Evolutionary conservation across 2,797 vertebrate species (phyloP), one percentile per base, ranked within the genome.

Genomic region (Labeo calbasu): DNA sequence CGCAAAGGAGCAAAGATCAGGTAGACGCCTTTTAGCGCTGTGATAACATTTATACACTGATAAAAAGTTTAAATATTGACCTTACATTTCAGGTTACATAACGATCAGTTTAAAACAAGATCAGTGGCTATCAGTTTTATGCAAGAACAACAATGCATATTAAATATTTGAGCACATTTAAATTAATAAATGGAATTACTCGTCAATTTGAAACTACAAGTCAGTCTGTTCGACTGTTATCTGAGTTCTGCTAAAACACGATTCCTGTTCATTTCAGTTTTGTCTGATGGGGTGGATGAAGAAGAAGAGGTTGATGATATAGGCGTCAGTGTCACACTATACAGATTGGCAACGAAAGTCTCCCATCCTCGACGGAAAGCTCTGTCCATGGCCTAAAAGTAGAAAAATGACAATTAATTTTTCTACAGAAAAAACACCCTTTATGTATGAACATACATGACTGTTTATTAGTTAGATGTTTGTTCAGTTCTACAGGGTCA

Each of bases 311-410:
- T 71, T 4, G 91, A 9, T 0, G 86, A 73, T 75, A 91, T 89
- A 0, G 94, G 91, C 0, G 90, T 88, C 77, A 96, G 91, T 0
- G 94, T 95, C 88, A 96, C 92, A 5, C 94, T 96, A 92, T 95
- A 92, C 63, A 96, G 89, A 90, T 95, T 96, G 87, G 92, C 63
- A 86, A 96, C 71, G 53, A 96, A 95, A 80, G 88, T 88, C 87
- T 93, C 93, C 96, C 96, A 96, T 86, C 95, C 95, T 0, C 94
- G 91, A 5, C 94, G 93, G 17, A 96, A 84, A 3, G 93, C 94
- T 77, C 91, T 89, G 88, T 96, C 94, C 77, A 96, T 83, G 36
- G 93, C 92, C 95, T 96, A 57, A 86, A 83, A 57, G 72, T 28
- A 53, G 19, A 83, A 73, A 75, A 25, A 40, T 69, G 63, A 79